phyloP scores from a whole-genome alignment of 2,888 invertebrate genomes.

The Proisotoma minuta region DNA sequence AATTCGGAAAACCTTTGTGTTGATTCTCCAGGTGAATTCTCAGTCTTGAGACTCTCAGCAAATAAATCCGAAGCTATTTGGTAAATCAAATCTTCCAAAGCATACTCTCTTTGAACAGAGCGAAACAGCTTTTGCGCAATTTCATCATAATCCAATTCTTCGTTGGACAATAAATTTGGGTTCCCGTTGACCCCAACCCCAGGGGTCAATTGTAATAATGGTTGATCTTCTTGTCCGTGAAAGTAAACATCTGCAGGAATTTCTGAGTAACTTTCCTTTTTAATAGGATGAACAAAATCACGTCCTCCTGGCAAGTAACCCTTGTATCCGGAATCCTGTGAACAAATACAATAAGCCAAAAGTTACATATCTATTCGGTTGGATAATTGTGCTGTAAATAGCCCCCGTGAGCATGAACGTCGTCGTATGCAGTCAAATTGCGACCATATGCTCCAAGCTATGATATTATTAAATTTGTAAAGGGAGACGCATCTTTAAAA shows the following conservation, averaged over 20 bases:
- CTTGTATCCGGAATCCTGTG: neutral
- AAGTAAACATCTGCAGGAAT: neutral
- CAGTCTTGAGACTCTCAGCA: slow-evolving; percentile 68
- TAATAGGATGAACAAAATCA: too few species aligned
- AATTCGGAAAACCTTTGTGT: slow-evolving; percentile 70
- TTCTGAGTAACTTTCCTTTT: neutral
- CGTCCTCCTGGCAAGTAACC: neutral
- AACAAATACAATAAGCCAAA: too few species aligned
- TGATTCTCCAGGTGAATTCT: slow-evolving; percentile 55
- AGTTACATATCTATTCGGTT: too few species aligned
- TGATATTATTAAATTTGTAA: too few species aligned
- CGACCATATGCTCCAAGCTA: too few species aligned
- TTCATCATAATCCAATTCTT: slow-evolving; percentile 61
- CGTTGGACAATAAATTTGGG: slow-evolving; percentile 16
- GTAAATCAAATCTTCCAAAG: slow-evolving; percentile 73
- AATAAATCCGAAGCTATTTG: slow-evolving; percentile 78
- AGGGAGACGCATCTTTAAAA: too few species aligned
- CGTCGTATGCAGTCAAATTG: too few species aligned
- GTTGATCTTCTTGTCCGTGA: neutral
- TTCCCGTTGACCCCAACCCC: neutral
- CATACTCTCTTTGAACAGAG: slow-evolving; percentile 69
- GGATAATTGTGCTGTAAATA: too few species aligned
- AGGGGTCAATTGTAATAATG: neutral
- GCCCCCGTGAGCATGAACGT: too few species aligned
- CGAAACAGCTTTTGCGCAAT: slow-evolving; percentile 64